Percentiles rank a stretch among this genome's conserved stretches.
Evolutionary conservation across 2,888 invertebrate genomes (phyloP).

Genomic region (Ptilodon capucinus): DNA sequence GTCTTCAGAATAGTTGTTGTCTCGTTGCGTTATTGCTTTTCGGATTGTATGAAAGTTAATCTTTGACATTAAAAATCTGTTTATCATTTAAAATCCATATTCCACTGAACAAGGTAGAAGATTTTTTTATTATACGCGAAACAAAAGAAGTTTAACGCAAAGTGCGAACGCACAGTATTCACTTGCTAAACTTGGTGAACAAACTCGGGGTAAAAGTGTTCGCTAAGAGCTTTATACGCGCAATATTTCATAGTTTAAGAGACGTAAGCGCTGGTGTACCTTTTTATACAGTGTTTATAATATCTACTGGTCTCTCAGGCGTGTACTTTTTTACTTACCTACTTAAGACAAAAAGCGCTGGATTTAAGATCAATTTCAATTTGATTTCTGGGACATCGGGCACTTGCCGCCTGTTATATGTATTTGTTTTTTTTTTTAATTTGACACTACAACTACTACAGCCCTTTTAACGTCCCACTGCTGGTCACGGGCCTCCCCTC

Average conservation of each 20-base stretch:
- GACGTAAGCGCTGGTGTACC: slow-evolving; percentile 46
- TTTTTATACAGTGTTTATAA: slow-evolving; percentile 50
- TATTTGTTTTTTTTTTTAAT: too few species aligned
- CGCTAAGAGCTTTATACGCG: slow-evolving; percentile 52
- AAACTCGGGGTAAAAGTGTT: slow-evolving; percentile 43
- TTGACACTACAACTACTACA: too few species aligned
- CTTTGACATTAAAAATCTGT: not conserved
- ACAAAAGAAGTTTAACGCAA: slow-evolving; percentile 31
- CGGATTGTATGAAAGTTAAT: too few species aligned
- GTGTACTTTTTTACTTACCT: slow-evolving; percentile 29
- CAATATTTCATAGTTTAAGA: slow-evolving; percentile 60
- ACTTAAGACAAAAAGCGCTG: slow-evolving; percentile 17
- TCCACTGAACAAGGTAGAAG: not conserved
- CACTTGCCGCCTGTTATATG: not conserved
- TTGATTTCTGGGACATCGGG: slow-evolving; percentile 7
- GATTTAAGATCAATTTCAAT: slow-evolving; percentile 9
- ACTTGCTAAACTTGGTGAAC: slow-evolving; percentile 38
- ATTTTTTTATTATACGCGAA: slow-evolving; percentile 27
- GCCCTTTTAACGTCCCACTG: too few species aligned
- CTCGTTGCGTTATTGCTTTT: too few species aligned
- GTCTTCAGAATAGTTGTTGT: too few species aligned
- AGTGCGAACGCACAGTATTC: slow-evolving; percentile 44
- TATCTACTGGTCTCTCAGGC: slow-evolving; percentile 37
- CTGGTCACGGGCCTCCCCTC: too few species aligned
- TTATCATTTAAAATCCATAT: not conserved